Evolutionary conservation across 2,888 invertebrate species (phyloP).

Genomic region (Xestoiulus laeticollis): DNA sequence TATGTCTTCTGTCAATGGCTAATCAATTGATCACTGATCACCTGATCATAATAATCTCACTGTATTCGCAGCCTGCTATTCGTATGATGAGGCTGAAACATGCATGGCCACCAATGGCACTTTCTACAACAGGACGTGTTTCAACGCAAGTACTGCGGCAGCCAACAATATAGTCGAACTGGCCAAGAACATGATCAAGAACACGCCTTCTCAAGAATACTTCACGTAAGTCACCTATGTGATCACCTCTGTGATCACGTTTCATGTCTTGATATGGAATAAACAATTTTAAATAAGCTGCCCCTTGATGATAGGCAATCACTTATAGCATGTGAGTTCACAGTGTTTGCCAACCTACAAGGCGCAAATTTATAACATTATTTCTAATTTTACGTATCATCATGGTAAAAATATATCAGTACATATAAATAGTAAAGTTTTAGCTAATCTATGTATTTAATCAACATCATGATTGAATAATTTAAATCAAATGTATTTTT

Average conservation of each 20-base stretch:
- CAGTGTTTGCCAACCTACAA: too few relatives aligned
- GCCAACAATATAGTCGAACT: constrained; percentile 59
- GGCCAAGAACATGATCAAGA: constrained; percentile 59
- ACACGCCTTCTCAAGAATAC: constrained; percentile 64
- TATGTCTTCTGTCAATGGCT: not conserved
- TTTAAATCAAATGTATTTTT: not conserved
- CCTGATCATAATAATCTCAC: not conserved
- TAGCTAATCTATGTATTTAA: too few relatives aligned
- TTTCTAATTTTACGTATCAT: too few relatives aligned
- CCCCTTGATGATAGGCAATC: too few relatives aligned
- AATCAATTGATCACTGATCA: not conserved
- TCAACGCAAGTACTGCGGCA: constrained; percentile 59
- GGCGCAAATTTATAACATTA: too few relatives aligned
- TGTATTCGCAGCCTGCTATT: constrained; percentile 59
- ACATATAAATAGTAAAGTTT: too few relatives aligned
- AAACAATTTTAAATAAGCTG: too few relatives aligned
- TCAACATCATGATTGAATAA: too few relatives aligned
- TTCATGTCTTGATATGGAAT: too few relatives aligned
- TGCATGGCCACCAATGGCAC: constrained; percentile 61
- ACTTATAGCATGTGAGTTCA: too few relatives aligned
- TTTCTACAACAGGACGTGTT: constrained; percentile 62
- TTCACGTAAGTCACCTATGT: constrained; percentile 62
- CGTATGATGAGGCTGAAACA: constrained; percentile 61
- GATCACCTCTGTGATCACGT: not conserved
- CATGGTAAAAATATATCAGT: too few relatives aligned